Percentiles rank a stretch among this genome's conserved stretches.
Evolutionary conservation across 2,113 vertebrate genomes (phyloP).

Genomic region (Nestor notabilis): DNA sequence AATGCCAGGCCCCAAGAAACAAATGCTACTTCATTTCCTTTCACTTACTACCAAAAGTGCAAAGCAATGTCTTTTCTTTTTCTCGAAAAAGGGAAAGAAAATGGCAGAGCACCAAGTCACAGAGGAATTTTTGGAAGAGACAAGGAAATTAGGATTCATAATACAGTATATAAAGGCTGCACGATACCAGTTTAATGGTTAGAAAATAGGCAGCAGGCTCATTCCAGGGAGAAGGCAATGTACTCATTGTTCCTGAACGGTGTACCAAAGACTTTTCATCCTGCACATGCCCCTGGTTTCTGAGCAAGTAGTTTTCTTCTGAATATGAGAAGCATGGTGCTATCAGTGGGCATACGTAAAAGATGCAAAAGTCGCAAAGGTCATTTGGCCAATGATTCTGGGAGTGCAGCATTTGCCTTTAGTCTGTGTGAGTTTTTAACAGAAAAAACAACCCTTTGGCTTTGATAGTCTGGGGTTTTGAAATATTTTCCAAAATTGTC

Average conservation of each 20-base stretch:
- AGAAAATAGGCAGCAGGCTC: background rate
- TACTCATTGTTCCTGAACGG: background rate
- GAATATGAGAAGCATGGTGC: background rate
- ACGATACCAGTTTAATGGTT: background rate
- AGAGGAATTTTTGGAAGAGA: background rate
- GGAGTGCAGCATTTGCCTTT: background rate
- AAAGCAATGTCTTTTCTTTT: background rate
- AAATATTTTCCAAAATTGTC: background rate
- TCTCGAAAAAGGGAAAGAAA: background rate
- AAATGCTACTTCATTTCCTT: background rate
- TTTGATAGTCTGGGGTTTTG: background rate
- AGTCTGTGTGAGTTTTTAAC: background rate
- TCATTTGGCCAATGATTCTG: background rate
- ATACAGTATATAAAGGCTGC: background rate
- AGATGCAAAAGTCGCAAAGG: background rate
- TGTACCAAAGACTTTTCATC: background rate
- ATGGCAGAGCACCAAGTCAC: background rate
- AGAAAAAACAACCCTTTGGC: background rate
- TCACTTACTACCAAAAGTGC: background rate
- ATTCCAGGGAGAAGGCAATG: background rate
- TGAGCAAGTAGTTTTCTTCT: background rate
- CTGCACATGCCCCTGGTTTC: background rate
- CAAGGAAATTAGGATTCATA: background rate
- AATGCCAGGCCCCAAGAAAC: background rate
- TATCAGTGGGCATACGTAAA: background rate